phyloP scores from a whole-genome alignment of 2,888 invertebrate genomes.

The Nudaria mundana region DNA sequence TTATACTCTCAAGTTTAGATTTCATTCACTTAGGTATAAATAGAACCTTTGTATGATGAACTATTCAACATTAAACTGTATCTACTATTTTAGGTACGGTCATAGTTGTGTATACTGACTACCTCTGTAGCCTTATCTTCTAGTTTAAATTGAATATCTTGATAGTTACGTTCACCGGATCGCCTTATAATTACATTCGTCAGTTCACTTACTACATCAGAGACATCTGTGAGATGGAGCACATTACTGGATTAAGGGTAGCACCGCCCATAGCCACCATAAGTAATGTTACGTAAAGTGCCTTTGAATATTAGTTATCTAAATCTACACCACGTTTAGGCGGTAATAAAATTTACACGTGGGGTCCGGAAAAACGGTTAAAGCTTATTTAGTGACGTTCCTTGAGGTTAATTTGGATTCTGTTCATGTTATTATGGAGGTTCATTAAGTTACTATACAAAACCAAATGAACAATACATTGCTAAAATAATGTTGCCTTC shows the following conservation, averaged over 20 bases:
- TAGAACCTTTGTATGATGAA: no score
- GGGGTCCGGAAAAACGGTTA: background rate
- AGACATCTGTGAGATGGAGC: constrained; percentile 40
- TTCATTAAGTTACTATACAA: no score
- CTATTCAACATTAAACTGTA: no score
- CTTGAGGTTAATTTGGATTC: background rate
- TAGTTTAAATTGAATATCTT: constrained; percentile 51
- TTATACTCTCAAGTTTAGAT: no score
- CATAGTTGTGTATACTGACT: constrained; percentile 33
- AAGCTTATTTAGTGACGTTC: background rate
- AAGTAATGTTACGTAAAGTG: constrained; percentile 19
- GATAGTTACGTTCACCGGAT: constrained; percentile 40
- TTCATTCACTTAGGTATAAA: no score
- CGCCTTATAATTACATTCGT: constrained; percentile 54
- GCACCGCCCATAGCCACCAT: no score
- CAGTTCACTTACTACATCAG: constrained; percentile 41
- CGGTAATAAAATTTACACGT: background rate
- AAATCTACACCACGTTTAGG: background rate
- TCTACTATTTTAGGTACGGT: constrained; percentile 41
- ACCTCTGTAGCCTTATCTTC: no score
- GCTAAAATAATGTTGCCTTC: no score
- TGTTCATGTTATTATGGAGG: no score
- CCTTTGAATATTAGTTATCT: constrained; percentile 11
- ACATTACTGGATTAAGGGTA: constrained; percentile 49
- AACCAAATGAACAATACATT: no score